Conservation (phyloP, 64 coral and sea anemone species). For the Astreopora myriophthalma region DNA sequence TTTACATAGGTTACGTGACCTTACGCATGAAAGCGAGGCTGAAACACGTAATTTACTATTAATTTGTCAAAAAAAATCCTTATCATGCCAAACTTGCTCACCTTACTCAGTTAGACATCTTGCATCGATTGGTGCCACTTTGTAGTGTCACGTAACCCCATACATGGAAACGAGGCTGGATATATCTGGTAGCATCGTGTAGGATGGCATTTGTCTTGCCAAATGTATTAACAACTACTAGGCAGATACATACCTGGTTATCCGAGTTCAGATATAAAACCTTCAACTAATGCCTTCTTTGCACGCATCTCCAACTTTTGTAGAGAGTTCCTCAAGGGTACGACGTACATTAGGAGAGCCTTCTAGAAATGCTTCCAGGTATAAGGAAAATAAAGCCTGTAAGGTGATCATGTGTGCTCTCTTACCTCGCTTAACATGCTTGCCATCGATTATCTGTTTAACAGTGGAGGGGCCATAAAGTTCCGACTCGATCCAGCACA, state of each 20-base stretch:
- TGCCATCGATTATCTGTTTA: no score
- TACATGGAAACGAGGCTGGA: conserved; percentile 67
- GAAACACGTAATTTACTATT: conserved; percentile 68
- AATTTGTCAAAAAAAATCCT: conserved; percentile 75
- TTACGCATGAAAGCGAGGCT: conserved; percentile 71
- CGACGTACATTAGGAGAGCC: no score
- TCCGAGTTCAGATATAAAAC: no score
- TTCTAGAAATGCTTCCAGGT: no score
- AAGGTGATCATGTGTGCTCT: no score
- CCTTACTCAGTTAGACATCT: conserved; percentile 69
- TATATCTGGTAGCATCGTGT: conserved; percentile 25
- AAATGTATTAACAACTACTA: conserved; percentile 59
- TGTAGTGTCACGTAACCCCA: conserved; percentile 61
- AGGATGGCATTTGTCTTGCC: conserved; percentile 52
- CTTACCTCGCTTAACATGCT: no score
- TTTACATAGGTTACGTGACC: conserved; percentile 67
- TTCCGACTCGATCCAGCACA: no score
- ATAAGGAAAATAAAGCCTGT: no score
- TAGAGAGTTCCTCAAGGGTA: no score
- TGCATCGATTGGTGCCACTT: conserved; percentile 67
- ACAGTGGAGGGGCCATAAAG: no score
- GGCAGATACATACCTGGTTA: conserved; percentile 39
- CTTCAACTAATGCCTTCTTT: no score
- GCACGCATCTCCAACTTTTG: no score
- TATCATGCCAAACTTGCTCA: conserved; percentile 70